A percentile compares a stretch with the other conserved stretches of the same genome.
phyloP scores from a whole-genome alignment of 2,888 invertebrate species.

The Apamea epomidion region DNA sequence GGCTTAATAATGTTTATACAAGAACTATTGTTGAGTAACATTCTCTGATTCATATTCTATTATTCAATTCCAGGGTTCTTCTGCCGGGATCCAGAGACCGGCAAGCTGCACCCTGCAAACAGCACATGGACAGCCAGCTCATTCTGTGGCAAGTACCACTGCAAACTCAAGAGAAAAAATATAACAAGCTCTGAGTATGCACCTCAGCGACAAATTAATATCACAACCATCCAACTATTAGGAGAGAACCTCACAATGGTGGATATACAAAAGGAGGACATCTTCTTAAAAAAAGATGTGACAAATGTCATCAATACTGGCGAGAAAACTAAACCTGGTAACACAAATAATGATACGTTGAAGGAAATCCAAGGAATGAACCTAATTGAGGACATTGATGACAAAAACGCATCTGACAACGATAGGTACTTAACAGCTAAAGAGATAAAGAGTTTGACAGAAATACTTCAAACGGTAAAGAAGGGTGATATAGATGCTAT shows the following conservation, averaged over 20 bases:
- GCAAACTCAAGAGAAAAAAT: slow-evolving; percentile 79
- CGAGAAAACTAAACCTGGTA: slow-evolving; percentile 18
- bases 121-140: slow-evolving; percentile 83
- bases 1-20: background rate
- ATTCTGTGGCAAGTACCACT: slow-evolving; percentile 87
- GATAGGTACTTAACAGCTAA: slow-evolving; percentile 82
- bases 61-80: slow-evolving; percentile 79
- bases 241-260: slow-evolving; percentile 17
- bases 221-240: slow-evolving; percentile 62
- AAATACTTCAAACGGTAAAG: slow-evolving; percentile 81
- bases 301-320: background rate
- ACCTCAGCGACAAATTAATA: slow-evolving; percentile 73
- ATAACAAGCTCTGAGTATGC: slow-evolving; percentile 65
- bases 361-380: slow-evolving; percentile 1
- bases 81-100: slow-evolving; percentile 87
- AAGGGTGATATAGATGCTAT: slow-evolving; percentile 86
- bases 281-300: background rate
- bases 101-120: slow-evolving; percentile 80
- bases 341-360: background rate
- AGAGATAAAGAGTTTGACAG: slow-evolving; percentile 81
- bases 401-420: slow-evolving; percentile 26
- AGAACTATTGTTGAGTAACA: background rate
- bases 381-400: slow-evolving; percentile 30
- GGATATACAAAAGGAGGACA: slow-evolving; percentile 5
- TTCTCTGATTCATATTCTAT: background rate